A percentile compares a stretch with the other conserved stretches of the same genome.
These are phyloP conservation scores for Geotrupes spiniger DNA, from an alignment of 2,888 invertebrate genomes.

Conservation along the genomic window DNA sequence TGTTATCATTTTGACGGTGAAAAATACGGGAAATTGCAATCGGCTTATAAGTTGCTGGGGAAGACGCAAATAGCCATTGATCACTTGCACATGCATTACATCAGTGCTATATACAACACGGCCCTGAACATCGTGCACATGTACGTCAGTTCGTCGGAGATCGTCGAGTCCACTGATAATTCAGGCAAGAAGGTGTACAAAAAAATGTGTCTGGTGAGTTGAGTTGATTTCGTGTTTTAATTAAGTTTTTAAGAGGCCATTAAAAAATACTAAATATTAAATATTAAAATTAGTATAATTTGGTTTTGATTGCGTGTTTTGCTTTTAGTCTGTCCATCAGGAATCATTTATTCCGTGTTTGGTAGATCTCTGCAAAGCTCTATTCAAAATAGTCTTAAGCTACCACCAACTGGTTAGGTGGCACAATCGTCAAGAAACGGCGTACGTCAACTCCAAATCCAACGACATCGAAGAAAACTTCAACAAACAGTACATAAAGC, in stretches of 20 bases:
- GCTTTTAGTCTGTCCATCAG: constrained; percentile 53
- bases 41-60: constrained; percentile 83
- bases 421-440: constrained; percentile 57
- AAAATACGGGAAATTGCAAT: constrained; percentile 79
- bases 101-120: constrained; percentile 84
- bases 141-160: constrained; percentile 49
- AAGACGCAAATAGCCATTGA: constrained; percentile 87
- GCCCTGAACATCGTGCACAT: constrained; percentile 59
- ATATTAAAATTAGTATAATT: too few species aligned
- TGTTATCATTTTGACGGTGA: constrained; percentile 73
- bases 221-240: background rate
- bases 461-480: constrained; percentile 62
- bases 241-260: too few species aligned
- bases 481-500: constrained; percentile 75
- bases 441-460: constrained; percentile 33
- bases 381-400: constrained; percentile 78
- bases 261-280: too few species aligned
- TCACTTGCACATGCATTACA: constrained; percentile 92
- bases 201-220: constrained; percentile 68
- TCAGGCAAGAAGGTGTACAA: constrained; percentile 72
- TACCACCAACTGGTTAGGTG: constrained; percentile 75
- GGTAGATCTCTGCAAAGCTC: constrained; percentile 79
- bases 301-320: too few species aligned
- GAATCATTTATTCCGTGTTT: constrained; percentile 72
- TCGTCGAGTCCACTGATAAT: constrained; percentile 45